A percentile compares a stretch with the other conserved stretches of the same genome.
These are phyloP conservation scores for Apis laboriosa DNA, from an alignment of 1,140 invertebrate genomes.

Conservation along the genomic window DNA sequence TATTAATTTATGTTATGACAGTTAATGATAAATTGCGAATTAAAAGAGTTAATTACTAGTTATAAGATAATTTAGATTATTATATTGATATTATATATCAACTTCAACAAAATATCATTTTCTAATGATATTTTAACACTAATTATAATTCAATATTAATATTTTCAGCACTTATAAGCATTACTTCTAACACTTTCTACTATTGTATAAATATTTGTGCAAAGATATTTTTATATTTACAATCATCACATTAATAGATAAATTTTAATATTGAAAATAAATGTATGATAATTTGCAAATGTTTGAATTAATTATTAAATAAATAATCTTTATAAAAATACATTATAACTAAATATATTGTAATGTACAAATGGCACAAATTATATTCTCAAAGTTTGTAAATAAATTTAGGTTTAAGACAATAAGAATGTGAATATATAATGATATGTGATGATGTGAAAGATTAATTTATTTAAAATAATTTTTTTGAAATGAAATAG, in stretches of 20 bases:
- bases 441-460: not conserved
- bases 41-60: not conserved
- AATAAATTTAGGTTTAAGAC: not conserved
- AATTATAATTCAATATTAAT: not conserved
- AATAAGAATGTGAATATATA: not conserved
- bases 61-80: not conserved
- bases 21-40: too few species aligned
- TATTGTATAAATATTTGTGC: not conserved
- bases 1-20: not conserved
- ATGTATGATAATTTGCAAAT: not conserved
- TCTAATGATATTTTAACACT: too few species aligned
- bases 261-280: conserved; percentile 5
- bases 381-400: not conserved
- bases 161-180: not conserved
- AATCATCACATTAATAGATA: not conserved
- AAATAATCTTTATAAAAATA: not conserved
- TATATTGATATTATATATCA: too few species aligned
- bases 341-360: not conserved
- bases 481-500: too few species aligned
- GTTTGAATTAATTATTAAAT: not conserved
- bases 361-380: not conserved
- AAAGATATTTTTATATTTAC: conserved; percentile 1
- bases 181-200: not conserved
- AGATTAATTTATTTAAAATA: too few species aligned
- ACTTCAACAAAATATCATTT: not conserved